Conservation (phyloP, 2,113 vertebrate genomes). For the Apaloderma vittatum region DNA sequence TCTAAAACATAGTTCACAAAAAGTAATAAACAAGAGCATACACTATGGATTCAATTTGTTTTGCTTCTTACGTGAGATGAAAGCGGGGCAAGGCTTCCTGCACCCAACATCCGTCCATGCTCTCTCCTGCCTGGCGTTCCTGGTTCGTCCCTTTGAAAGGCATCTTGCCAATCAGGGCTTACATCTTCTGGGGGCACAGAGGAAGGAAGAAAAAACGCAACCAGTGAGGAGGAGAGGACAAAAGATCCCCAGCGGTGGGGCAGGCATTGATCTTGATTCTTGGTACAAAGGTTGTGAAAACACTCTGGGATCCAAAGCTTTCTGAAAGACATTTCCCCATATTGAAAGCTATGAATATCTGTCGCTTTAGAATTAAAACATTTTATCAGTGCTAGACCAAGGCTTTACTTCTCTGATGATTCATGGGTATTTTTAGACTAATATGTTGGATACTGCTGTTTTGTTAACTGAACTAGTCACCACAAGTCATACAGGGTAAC, state of each 20-base stretch:
- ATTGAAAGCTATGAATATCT: neutral
- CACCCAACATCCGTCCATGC: fast-evolving
- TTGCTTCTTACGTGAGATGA: neutral
- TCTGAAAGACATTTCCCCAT: neutral
- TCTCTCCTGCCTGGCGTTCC: neutral
- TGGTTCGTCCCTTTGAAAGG: neutral
- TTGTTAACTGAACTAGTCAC: neutral
- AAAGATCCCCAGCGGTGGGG: neutral
- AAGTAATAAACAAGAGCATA: neutral
- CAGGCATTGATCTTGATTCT: neutral
- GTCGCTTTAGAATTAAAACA: neutral
- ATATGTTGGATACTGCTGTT: neutral
- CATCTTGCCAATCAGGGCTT: neutral
- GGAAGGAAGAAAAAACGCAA: neutral
- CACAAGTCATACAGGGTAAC: neutral
- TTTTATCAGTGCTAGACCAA: neutral
- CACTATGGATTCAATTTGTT: neutral
- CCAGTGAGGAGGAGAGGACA: neutral
- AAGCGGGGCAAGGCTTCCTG: neutral
- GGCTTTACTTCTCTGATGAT: neutral
- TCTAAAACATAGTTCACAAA: neutral
- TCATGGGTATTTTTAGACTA: fast-evolving
- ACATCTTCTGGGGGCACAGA: fast-evolving
- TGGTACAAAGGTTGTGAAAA: neutral
- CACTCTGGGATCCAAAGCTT: fast-evolving